A percentile compares a stretch with the other conserved stretches of the same genome.
Conservation (phyloP, 2,113 vertebrate species). For the Sapayoa aenigma region DNA sequence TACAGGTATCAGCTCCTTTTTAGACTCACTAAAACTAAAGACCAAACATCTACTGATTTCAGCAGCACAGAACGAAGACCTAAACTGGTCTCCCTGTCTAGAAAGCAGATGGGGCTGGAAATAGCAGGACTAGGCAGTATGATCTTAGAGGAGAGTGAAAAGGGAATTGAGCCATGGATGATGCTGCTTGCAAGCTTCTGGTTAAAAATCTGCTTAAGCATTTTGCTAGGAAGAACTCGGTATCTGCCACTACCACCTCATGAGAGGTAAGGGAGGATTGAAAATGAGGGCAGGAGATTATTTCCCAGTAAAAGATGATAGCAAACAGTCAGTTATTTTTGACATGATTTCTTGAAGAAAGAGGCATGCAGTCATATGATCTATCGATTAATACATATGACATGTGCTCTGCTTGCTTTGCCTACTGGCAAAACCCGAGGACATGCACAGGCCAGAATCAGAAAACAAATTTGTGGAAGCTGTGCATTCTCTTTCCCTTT, state of each 20-base stretch:
- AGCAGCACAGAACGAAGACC: not conserved
- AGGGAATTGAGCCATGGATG: not conserved
- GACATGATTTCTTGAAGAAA: not conserved
- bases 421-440: not conserved
- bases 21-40: not conserved
- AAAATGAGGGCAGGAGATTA: not conserved
- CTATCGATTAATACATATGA: accelerated
- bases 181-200: not conserved
- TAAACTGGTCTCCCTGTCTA: not conserved
- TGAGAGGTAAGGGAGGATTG: not conserved
- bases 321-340: not conserved
- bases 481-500: not conserved
- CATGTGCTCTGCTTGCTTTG: not conserved
- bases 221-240: not conserved
- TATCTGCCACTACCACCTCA: not conserved
- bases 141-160: not conserved
- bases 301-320: not conserved
- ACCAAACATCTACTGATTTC: not conserved
- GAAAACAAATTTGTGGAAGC: not conserved
- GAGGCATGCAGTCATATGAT: not conserved
- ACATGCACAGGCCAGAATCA: not conserved
- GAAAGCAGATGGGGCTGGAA: not conserved
- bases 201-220: not conserved
- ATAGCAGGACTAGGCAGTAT: not conserved
- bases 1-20: not conserved